These are phyloP conservation scores for Phrynocephalus vlangalii DNA, from an alignment of 2,797 vertebrate species.

Conservation along the genomic window DNA sequence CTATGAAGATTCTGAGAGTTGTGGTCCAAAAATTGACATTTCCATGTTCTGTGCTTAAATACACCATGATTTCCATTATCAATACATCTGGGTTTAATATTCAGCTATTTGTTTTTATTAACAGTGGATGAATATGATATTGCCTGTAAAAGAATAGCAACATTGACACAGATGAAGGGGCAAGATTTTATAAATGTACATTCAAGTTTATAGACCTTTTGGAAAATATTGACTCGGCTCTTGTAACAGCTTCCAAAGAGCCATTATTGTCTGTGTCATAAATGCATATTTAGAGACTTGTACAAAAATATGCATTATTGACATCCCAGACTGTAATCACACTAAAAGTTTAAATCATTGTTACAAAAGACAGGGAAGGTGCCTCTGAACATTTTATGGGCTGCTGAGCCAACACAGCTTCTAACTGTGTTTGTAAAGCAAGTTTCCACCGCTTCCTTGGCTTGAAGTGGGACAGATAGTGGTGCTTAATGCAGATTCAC, in stretches of 20 bases:
- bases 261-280: conserved; percentile 48
- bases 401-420: conserved; percentile 47
- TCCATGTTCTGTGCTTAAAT: neutral
- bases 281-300: conserved; percentile 62
- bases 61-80: conserved; percentile 9
- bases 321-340: conserved; percentile 54
- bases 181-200: conserved; percentile 34
- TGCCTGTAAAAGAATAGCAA: neutral
- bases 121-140: neutral
- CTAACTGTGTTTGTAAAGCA: conserved; percentile 59
- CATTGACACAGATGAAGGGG: conserved; percentile 8
- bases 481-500: conserved; percentile 19
- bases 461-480: conserved; percentile 16
- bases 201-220: conserved; percentile 28
- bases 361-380: conserved; percentile 59
- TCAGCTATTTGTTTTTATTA: neutral
- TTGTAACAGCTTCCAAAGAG: conserved; percentile 47
- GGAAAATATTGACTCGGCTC: conserved; percentile 35
- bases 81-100: neutral
- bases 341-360: conserved; percentile 54
- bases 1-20: neutral
- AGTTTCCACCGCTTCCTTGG: conserved; percentile 35
- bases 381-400: conserved; percentile 61
- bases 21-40: neutral
- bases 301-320: conserved; percentile 67